Percentiles rank a stretch among this genome's conserved stretches.
Conservation (phyloP, 2,113 vertebrate genomes). For the Elaphurus davidianus region DNA sequence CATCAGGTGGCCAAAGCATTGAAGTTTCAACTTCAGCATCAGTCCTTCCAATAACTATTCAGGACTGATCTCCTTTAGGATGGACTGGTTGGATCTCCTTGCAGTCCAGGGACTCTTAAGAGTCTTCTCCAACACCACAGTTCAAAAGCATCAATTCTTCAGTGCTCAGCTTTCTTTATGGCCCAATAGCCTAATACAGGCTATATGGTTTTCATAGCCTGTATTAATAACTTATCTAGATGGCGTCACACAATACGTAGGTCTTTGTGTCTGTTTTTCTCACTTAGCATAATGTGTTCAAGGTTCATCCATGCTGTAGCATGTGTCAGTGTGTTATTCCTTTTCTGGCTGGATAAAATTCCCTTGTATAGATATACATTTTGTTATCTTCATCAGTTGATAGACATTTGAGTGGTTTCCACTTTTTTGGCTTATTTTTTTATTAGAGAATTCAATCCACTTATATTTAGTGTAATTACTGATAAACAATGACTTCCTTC, state of each 20-base stretch:
- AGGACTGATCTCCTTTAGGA: not conserved
- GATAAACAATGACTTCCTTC: not conserved
- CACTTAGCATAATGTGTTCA: not conserved
- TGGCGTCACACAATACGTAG: accelerated
- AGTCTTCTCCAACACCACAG: not conserved
- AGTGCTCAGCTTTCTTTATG: not conserved
- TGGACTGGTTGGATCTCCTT: not conserved
- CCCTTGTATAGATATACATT: not conserved
- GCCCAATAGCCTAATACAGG: not conserved
- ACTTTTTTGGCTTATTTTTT: not conserved
- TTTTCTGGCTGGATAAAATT: not conserved
- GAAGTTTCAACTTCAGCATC: not conserved
- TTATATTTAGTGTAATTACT: too few relatives aligned
- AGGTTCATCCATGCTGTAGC: not conserved
- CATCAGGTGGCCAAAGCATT: not conserved
- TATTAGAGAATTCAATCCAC: too few relatives aligned
- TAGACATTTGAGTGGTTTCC: not conserved
- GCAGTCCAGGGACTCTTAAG: not conserved
- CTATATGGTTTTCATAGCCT: not conserved
- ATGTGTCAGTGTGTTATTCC: too few relatives aligned
- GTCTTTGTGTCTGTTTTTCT: not conserved
- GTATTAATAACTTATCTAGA: not conserved
- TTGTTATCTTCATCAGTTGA: not conserved
- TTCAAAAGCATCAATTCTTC: not conserved
- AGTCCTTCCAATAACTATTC: not conserved